Evolutionary conservation across 2,888 invertebrate genomes (phyloP).

Genomic region (Chouioia cunea): DNA sequence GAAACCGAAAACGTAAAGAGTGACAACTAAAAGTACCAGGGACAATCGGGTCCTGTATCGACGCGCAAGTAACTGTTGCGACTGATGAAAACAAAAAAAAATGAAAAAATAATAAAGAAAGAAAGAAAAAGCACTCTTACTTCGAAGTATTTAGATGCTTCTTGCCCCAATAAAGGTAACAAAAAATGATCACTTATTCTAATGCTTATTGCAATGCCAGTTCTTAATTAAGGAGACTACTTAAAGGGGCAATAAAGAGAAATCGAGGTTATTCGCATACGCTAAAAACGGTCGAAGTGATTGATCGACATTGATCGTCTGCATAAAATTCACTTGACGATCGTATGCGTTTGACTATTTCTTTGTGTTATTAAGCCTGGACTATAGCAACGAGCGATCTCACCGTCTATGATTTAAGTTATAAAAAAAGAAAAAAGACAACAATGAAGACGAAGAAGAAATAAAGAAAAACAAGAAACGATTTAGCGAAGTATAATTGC

Average conservation of each 20-base stretch:
- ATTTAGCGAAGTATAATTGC: slow-evolving; percentile 62
- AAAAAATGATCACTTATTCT: slow-evolving; percentile 31
- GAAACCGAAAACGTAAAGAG: slow-evolving; percentile 19
- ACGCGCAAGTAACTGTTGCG: slow-evolving; percentile 40
- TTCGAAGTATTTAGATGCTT: slow-evolving; percentile 31
- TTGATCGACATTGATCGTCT: not conserved
- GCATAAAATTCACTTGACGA: slow-evolving; percentile 28
- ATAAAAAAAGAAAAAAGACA: slow-evolving; percentile 35
- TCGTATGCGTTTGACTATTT: slow-evolving; percentile 45
- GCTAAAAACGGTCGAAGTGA: slow-evolving; percentile 11
- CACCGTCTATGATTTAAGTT: slow-evolving; percentile 61
- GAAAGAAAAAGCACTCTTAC: slow-evolving; percentile 29
- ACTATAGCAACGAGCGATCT: slow-evolving; percentile 68
- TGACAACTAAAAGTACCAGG: slow-evolving; percentile 6
- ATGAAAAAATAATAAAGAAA: no score
- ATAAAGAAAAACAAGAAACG: slow-evolving; percentile 44
- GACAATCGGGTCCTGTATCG: slow-evolving; percentile 26
- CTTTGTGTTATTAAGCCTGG: slow-evolving; percentile 58
- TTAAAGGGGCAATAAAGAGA: slow-evolving; percentile 37
- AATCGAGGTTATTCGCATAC: slow-evolving; percentile 20
- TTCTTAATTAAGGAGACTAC: slow-evolving; percentile 19
- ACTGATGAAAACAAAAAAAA: slow-evolving; percentile 37
- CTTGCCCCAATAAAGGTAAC: slow-evolving; percentile 30
- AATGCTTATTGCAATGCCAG: slow-evolving; percentile 20
- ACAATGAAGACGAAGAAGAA: not conserved